Base-by-base conservation (phyloP, 2,797 vertebrate genomes). In the Amblyraja radiata region DNA sequence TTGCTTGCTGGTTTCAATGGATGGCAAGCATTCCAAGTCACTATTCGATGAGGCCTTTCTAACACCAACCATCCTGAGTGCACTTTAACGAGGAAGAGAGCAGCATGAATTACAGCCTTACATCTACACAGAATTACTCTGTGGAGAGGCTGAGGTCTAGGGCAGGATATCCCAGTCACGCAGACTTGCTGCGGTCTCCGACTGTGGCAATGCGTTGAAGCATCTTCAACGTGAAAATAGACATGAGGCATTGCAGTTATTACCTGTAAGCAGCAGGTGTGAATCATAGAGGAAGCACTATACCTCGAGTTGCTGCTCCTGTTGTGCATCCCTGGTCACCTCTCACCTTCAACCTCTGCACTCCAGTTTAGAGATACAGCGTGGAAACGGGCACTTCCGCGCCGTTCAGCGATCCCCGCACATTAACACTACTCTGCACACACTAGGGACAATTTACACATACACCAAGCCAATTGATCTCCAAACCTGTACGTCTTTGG, bases 1-100 rank as follows among this genome's bases (percentile, higher is more conserved):
- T n/a, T 88, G 58, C 65, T 63, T 88, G 4, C 83, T 23, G 16
- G 83, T 88, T 86, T n/a, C 16, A 88, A n/a, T 88, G 83, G 61
- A 88, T 18, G 83, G 14, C 65, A 88, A 88, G 32, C 83, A 88
- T 65, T 32, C 28, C 58, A 88, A 32, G 83, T 14, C 58, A 65
- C 83, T 32, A 88, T 63, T 88, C 61, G 65, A 88, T 63, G 83
- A 32, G 61, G 9, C n/a, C 63, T 65, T 88, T 88, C 14, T 36
- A 88, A 36, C 84, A 65, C 14, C 61, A 86, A 63, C 25, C 54
- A 88, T 65, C 81, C 23, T 9, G n/a, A 32, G 61, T 65, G 14
- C 28, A 32, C 36, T 65, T 65, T 1, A n/a, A 86, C 6, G 83
- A 36, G n/a, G 21, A 63, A 36, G 46, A 46, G 46, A 46, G 46